Evolutionary conservation across 2,113 vertebrate genomes (phyloP).

Genomic region (Pteropus alecto): DNA sequence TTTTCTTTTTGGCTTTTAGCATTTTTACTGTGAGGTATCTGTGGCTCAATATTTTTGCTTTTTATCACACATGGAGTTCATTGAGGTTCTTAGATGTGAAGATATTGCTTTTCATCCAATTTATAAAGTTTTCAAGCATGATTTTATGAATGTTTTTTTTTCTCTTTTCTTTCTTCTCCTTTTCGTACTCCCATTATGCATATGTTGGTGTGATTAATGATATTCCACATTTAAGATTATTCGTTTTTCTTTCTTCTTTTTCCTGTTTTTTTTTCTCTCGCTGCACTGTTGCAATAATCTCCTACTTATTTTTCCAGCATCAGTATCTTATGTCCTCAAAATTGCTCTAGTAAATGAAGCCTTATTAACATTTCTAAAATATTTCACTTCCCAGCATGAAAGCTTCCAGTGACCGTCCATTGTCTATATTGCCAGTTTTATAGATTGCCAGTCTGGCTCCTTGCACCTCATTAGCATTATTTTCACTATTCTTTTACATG

Average conservation of each 20-base stretch:
- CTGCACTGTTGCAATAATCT: neutral
- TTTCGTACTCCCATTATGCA: neutral
- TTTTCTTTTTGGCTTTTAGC: neutral
- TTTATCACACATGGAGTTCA: neutral
- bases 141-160: neutral
- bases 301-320: neutral
- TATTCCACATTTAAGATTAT: neutral
- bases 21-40: neutral
- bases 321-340: neutral
- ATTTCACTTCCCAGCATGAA: neutral
- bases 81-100: neutral
- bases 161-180: neutral
- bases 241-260: neutral
- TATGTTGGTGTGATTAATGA: neutral
- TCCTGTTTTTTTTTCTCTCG: neutral
- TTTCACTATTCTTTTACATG: neutral
- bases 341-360: neutral
- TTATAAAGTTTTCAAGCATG: neutral
- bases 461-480: neutral
- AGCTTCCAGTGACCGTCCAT: neutral
- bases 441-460: neutral
- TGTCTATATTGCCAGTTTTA: neutral
- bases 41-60: neutral
- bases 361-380: neutral
- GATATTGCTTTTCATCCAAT: neutral